Conservation (phyloP, 2,888 invertebrate genomes). For the Heterodera filipjevi region DNA sequence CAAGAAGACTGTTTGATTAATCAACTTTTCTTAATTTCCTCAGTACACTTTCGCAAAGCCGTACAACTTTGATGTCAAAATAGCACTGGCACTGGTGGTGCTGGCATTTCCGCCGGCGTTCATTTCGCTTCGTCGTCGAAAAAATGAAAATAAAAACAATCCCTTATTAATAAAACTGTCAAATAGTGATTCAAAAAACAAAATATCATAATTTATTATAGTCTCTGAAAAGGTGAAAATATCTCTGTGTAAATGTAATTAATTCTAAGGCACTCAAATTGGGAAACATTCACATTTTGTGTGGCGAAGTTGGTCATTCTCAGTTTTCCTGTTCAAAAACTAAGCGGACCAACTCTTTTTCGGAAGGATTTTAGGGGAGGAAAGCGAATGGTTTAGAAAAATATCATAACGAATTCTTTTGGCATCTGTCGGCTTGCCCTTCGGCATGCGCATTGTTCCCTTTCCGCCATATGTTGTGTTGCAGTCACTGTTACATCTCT, state of each 20-base stretch:
- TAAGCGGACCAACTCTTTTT: neutral
- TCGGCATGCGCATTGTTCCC: neutral
- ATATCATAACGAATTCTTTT: neutral
- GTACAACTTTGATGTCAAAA: neutral
- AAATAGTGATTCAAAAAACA: neutral
- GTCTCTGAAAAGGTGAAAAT: neutral
- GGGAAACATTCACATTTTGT: neutral
- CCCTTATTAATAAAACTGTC: too few species aligned
- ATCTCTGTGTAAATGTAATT: neutral
- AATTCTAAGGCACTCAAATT: neutral
- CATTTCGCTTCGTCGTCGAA: too few species aligned
- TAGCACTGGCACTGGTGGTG: neutral
- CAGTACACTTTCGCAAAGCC: conserved; percentile 5
- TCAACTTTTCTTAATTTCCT: too few species aligned
- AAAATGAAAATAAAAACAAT: too few species aligned
- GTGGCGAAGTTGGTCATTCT: neutral
- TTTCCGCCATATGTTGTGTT: conserved; percentile 1
- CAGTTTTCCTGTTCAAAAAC: conserved; percentile 1
- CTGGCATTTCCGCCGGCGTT: too few species aligned
- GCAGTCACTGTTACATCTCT: neutral
- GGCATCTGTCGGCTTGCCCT: neutral
- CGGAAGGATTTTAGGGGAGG: neutral
- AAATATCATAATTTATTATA: neutral
- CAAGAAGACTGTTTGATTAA: too few species aligned
- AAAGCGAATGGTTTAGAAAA: neutral